A percentile compares a stretch with the other conserved stretches of the same genome.
These are phyloP conservation scores for Machimus atricapillus DNA, from an alignment of 2,888 invertebrate species.

Conservation along the genomic window DNA sequence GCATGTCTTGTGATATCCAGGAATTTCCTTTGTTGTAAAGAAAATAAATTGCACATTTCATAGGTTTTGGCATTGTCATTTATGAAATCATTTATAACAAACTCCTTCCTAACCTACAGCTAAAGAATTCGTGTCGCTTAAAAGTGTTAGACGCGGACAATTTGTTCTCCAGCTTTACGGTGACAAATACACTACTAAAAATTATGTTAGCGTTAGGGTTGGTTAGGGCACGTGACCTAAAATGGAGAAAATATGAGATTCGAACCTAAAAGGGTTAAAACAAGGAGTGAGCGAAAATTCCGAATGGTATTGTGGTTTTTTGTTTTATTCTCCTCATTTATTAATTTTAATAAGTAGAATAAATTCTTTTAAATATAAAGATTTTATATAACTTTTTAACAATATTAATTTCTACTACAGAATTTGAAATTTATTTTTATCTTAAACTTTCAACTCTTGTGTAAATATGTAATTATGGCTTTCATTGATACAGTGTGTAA, in stretches of 20 bases:
- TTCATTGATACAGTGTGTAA: no score
- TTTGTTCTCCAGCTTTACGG: not conserved
- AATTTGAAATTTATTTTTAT: no score
- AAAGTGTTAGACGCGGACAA: not conserved
- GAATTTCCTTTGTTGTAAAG: not conserved
- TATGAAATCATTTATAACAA: not conserved
- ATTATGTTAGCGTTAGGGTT: not conserved
- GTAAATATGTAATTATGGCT: no score
- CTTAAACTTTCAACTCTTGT: no score
- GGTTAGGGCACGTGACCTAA: not conserved
- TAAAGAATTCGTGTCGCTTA: not conserved
- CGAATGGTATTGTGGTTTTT: no score
- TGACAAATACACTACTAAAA: not conserved
- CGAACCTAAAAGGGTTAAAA: not conserved
- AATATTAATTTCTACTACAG: no score
- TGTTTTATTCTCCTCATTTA: no score
- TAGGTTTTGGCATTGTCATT: not conserved
- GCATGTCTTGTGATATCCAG: not conserved
- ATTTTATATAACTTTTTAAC: no score
- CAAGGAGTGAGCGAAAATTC: no score
- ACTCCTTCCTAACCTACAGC: not conserved
- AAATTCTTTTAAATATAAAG: no score
- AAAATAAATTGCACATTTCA: not conserved
- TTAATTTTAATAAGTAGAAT: no score
- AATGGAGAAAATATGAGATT: not conserved